Evolutionary conservation across 2,888 invertebrate genomes (phyloP).

Genomic region (Phyllotreta striolata): DNA sequence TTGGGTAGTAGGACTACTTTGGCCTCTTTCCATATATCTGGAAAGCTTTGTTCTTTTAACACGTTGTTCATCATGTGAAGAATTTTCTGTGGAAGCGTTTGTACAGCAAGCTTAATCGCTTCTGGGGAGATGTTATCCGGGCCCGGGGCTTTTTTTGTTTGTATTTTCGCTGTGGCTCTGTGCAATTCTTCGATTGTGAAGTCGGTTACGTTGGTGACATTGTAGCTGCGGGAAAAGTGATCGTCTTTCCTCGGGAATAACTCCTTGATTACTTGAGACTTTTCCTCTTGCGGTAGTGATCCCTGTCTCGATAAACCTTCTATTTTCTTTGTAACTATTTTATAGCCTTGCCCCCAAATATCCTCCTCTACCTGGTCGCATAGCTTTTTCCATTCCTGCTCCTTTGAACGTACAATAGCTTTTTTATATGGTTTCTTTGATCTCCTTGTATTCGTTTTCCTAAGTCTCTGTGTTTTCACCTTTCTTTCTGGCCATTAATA

Average conservation of each 20-base stretch:
- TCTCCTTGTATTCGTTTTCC: not conserved
- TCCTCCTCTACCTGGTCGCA: slow-evolving; percentile 17
- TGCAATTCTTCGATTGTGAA: slow-evolving; percentile 24
- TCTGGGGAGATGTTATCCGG: slow-evolving; percentile 32
- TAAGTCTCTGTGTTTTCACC: too few species aligned
- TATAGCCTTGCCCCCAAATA: slow-evolving; percentile 25
- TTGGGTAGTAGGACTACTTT: not conserved
- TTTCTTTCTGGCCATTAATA: too few species aligned
- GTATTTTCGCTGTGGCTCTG: slow-evolving; percentile 14
- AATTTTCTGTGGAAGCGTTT: not conserved
- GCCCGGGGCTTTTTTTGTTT: slow-evolving; percentile 27
- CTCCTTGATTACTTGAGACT: not conserved
- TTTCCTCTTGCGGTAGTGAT: not conserved
- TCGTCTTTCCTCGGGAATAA: slow-evolving; percentile 8
- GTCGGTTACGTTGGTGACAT: too few species aligned
- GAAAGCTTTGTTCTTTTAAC: slow-evolving; percentile 1
- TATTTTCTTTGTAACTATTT: slow-evolving; percentile 12
- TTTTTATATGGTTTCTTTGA: not conserved
- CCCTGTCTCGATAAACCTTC: slow-evolving; percentile 1
- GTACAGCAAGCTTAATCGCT: not conserved
- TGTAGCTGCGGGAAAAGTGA: too few species aligned
- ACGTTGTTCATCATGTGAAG: not conserved
- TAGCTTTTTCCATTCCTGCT: slow-evolving; percentile 12
- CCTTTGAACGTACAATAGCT: not conserved
- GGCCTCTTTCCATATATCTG: slow-evolving; percentile 1